Evolutionary conservation across 2,888 invertebrate genomes (phyloP).

Genomic region (Amblyjoppa proteus): DNA sequence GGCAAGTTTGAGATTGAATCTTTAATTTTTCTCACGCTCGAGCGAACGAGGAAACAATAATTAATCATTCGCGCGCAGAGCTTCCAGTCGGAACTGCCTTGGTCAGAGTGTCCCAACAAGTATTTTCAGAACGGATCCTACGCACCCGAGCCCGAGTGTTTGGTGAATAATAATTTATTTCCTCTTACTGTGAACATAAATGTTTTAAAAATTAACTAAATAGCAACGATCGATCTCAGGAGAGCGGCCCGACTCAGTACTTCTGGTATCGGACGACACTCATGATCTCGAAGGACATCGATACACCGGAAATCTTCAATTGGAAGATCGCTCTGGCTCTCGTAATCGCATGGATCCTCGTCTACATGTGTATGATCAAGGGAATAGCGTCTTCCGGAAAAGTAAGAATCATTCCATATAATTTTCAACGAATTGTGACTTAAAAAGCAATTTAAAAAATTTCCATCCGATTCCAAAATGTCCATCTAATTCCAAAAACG

Average conservation of each 20-base stretch:
- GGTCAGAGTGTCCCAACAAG: constrained; percentile 95
- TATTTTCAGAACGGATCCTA: constrained; percentile 93
- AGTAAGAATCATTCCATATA: constrained; percentile 85
- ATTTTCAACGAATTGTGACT: neutral
- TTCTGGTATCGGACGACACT: constrained; percentile 98
- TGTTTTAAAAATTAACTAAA: neutral
- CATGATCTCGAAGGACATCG: constrained; percentile 95
- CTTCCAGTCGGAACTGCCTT: constrained; percentile 96
- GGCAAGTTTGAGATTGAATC: constrained; percentile 77
- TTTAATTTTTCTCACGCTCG: neutral
- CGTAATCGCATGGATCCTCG: constrained; percentile 96
- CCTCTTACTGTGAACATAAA: neutral
- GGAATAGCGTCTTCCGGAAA: constrained; percentile 98
- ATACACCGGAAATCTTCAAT: constrained; percentile 94
- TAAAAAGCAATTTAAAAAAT: neutral
- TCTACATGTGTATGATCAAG: constrained; percentile 98
- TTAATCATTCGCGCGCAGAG: constrained; percentile 86
- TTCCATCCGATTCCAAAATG: neutral
- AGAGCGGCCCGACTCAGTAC: constrained; percentile 96
- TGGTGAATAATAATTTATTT: constrained; percentile 85
- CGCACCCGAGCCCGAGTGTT: constrained; percentile 92
- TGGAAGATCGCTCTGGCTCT: constrained; percentile 96
- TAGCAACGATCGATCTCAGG: constrained; percentile 85
- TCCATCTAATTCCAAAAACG: neutral
- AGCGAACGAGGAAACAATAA: neutral